Evolutionary conservation across 2,113 vertebrate species (phyloP).

Genomic region (Hemibagrus wyckioides): DNA sequence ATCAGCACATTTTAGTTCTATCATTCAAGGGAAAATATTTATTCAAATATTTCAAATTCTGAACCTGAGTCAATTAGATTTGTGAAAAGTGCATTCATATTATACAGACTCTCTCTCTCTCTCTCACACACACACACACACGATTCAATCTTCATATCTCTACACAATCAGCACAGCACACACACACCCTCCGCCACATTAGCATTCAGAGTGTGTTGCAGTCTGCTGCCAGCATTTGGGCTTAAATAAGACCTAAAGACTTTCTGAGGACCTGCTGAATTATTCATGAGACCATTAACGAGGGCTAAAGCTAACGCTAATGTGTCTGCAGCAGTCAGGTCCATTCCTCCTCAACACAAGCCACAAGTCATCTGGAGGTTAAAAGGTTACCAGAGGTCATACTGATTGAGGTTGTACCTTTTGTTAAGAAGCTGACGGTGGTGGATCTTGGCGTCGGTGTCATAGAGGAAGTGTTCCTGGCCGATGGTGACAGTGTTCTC

Average conservation of each 20-base stretch:
- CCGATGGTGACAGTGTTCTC: conserved; percentile 80
- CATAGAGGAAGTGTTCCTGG: conserved; percentile 94
- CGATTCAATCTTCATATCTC: neutral
- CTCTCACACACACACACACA: conserved; percentile 1
- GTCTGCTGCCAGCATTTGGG: conserved; percentile 38
- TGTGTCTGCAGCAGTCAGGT: conserved; percentile 41
- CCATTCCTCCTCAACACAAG: conserved; percentile 20
- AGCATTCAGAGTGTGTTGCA: conserved; percentile 19
- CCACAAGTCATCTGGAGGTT: conserved; percentile 1
- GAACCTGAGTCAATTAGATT: neutral
- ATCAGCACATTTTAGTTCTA: neutral
- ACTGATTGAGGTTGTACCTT: conserved; percentile 75
- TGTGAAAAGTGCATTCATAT: neutral
- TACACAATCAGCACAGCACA: neutral
- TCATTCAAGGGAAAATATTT: neutral
- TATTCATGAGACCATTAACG: conserved; percentile 43
- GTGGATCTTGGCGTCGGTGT: conserved; percentile 76
- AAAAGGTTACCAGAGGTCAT: conserved; percentile 23
- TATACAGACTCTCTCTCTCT: neutral
- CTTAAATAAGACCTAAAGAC: conserved; percentile 34
- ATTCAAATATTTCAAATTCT: neutral
- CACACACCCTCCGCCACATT: conserved; percentile 28
- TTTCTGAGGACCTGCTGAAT: conserved; percentile 45
- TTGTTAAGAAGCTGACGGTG: conserved; percentile 72
- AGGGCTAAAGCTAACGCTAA: conserved; percentile 45